Evolutionary conservation across 2,888 invertebrate species (phyloP).

Genomic region (Papilio gigon): DNA sequence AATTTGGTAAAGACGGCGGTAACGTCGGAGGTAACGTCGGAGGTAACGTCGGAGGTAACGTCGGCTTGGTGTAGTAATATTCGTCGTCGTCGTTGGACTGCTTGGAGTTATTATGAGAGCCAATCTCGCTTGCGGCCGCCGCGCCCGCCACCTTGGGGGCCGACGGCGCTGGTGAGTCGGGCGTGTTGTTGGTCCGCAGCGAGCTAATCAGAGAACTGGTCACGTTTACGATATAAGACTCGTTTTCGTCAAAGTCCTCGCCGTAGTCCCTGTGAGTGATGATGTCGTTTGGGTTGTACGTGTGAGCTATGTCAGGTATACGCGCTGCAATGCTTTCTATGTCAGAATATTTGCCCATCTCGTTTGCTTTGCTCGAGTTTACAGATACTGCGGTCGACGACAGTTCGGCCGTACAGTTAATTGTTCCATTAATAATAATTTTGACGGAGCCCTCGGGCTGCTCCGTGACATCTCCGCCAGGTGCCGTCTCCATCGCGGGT

Average conservation of each 20-base stretch:
- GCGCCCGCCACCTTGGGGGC: conserved; percentile 49
- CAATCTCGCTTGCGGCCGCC: conserved; percentile 62
- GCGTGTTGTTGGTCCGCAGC: conserved; percentile 71
- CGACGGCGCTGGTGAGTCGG: conserved; percentile 52
- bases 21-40: too few species aligned
- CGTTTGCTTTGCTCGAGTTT: conserved; percentile 56
- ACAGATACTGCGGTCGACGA: conserved; percentile 69
- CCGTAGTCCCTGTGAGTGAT: conserved; percentile 67
- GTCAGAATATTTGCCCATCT: conserved; percentile 55
- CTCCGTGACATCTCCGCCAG: conserved; percentile 53
- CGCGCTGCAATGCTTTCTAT: conserved; percentile 57
- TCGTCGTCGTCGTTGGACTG: conserved; percentile 84
- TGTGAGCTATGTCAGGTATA: conserved; percentile 62
- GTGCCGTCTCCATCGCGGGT: conserved; percentile 9
- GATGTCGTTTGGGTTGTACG: conserved; percentile 68
- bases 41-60: too few species aligned
- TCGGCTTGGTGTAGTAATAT: conserved; percentile 87
- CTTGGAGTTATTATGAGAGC: conserved; percentile 73
- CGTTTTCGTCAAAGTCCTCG: conserved; percentile 74
- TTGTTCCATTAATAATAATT: conserved; percentile 74
- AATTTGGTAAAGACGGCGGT: conserved; percentile 91
- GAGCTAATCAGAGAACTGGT: conserved; percentile 81
- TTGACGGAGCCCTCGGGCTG: conserved; percentile 68
- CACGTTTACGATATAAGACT: conserved; percentile 82
- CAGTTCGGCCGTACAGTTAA: conserved; percentile 75